A percentile compares a stretch with the other conserved stretches of the same genome.
phyloP scores from a whole-genome alignment of 2,113 vertebrate genomes.

The Diadophis punctatus region DNA sequence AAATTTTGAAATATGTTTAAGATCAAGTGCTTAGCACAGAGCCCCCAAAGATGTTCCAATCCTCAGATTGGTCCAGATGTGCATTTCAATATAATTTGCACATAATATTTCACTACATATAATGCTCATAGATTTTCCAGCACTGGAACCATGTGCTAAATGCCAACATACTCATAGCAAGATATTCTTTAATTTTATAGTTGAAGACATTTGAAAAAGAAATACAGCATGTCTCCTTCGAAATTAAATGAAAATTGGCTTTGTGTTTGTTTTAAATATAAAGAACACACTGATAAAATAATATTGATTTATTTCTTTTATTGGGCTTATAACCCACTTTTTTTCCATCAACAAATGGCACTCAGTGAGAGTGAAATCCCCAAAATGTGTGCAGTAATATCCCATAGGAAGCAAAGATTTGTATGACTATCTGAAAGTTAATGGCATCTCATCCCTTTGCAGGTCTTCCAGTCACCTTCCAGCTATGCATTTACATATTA shows the following conservation, averaged over 20 bases:
- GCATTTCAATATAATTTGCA: neutral
- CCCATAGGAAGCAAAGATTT: neutral
- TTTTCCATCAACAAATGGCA: neutral
- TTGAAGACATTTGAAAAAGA: neutral
- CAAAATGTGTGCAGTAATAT: neutral
- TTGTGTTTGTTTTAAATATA: neutral
- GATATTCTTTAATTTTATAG: neutral
- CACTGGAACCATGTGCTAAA: neutral
- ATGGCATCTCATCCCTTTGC: neutral
- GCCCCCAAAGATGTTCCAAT: neutral
- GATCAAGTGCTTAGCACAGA: neutral
- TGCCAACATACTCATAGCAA: no score
- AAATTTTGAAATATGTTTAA: neutral
- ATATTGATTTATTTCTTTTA: neutral
- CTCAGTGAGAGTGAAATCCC: neutral
- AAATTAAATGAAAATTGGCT: neutral
- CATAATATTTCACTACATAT: neutral
- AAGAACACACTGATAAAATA: neutral
- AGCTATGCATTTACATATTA: neutral
- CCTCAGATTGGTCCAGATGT: neutral
- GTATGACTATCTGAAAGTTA: neutral
- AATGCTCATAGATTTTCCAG: neutral
- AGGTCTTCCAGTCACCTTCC: neutral
- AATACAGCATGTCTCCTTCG: neutral
- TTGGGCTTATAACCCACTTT: neutral